Evolutionary conservation across 2,888 invertebrate species (phyloP).

Genomic region (Phragmatobia fuliginosa): DNA sequence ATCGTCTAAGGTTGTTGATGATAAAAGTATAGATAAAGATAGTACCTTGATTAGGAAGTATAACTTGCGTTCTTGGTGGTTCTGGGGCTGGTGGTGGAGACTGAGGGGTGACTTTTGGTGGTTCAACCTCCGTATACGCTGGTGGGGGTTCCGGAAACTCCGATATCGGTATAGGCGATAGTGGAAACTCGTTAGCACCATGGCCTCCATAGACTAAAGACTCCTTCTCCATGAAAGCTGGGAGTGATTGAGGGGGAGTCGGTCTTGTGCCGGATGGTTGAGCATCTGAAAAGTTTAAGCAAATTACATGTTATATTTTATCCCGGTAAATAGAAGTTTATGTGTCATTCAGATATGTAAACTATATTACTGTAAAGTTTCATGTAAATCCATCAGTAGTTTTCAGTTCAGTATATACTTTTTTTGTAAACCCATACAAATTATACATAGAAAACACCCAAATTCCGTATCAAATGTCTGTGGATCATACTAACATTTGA

Average conservation of each 20-base stretch:
- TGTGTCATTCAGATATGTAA: no score
- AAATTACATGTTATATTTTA: no score
- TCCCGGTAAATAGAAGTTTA: no score
- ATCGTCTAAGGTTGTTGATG: no score
- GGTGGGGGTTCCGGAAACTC: constrained; percentile 74
- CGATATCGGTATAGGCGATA: constrained; percentile 59
- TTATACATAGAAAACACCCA: no score
- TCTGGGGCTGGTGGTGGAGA: constrained; percentile 1
- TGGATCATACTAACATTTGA: no score
- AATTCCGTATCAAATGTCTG: no score
- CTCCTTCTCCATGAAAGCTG: constrained; percentile 60
- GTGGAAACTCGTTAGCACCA: constrained; percentile 54
- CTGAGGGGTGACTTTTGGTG: not conserved
- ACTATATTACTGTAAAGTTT: no score
- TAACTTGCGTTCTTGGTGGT: constrained; percentile 67
- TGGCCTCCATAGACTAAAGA: constrained; percentile 56
- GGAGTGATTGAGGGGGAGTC: constrained; percentile 16
- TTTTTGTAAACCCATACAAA: no score
- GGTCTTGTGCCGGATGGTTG: constrained; percentile 22
- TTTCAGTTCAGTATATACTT: no score
- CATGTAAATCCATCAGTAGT: no score
- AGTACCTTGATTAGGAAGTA: constrained; percentile 41
- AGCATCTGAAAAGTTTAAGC: constrained; percentile 31
- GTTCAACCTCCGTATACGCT: constrained; percentile 63
- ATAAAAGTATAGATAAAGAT: not conserved